phyloP scores from a whole-genome alignment of 2,888 invertebrate species.

The Hipparchia semele region DNA sequence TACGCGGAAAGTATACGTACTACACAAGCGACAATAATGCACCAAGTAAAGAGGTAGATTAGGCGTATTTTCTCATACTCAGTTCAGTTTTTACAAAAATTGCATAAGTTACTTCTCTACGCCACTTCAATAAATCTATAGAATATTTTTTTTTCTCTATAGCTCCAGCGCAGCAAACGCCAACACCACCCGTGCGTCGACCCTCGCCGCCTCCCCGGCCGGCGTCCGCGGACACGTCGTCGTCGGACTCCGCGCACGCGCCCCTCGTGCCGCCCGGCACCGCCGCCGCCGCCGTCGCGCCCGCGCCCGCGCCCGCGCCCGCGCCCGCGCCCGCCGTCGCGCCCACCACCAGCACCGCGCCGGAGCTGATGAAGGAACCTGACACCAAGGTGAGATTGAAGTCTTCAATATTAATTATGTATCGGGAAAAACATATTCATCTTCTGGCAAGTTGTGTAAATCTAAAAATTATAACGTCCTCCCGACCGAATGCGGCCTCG shows the following conservation, averaged over 20 bases:
- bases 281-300: constrained; percentile 51
- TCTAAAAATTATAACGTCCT: too few relatives aligned
- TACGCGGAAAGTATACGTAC: too few relatives aligned
- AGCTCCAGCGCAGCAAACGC: constrained; percentile 22
- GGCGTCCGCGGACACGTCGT: constrained; percentile 82
- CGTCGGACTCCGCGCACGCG: constrained; percentile 78
- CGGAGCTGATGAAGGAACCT: constrained; percentile 49
- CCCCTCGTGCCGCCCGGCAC: constrained; percentile 60
- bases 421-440: neutral
- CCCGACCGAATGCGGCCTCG: too few relatives aligned
- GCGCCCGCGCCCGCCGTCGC: constrained; percentile 60
- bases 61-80: too few relatives aligned
- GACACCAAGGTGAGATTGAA: constrained; percentile 54
- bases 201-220: constrained; percentile 74
- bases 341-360: constrained; percentile 38
- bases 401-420: neutral
- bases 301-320: constrained; percentile 59
- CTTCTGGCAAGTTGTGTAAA: too few relatives aligned
- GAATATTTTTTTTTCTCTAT: constrained; percentile 21
- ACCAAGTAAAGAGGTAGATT: too few relatives aligned
- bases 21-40: too few relatives aligned
- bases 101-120: too few relatives aligned
- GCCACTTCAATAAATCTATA: neutral
- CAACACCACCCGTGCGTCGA: constrained; percentile 52
- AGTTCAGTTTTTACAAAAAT: too few relatives aligned